Conservation (phyloP, 2,888 invertebrate genomes). For the Diarsia brunnea region DNA sequence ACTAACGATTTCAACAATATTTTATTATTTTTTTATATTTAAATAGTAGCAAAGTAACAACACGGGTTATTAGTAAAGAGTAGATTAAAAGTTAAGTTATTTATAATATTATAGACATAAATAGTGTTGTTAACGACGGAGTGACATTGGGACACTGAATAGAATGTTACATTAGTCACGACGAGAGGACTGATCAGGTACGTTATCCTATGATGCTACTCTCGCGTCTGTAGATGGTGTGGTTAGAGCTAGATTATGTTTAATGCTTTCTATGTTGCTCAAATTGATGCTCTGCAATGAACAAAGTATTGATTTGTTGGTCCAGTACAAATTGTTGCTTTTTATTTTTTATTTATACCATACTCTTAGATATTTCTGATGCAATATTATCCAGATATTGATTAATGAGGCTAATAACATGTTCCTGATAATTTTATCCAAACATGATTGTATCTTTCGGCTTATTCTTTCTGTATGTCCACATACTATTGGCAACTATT, state of each 20-base stretch:
- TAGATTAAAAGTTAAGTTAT: slow-evolving; percentile 88
- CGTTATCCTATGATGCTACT: slow-evolving; percentile 83
- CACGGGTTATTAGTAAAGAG: slow-evolving; percentile 91
- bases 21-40: slow-evolving; percentile 77
- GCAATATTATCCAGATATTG: slow-evolving; percentile 77
- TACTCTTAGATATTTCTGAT: slow-evolving; percentile 74
- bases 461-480: slow-evolving; percentile 69
- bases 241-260: slow-evolving; percentile 86
- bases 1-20: slow-evolving; percentile 78
- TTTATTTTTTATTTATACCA: slow-evolving; percentile 76
- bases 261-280: slow-evolving; percentile 90
- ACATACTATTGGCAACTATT: slow-evolving; percentile 72
- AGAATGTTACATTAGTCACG: slow-evolving; percentile 84
- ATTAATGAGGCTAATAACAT: slow-evolving; percentile 82
- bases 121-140: slow-evolving; percentile 88
- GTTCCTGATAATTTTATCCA: slow-evolving; percentile 75
- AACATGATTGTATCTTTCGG: slow-evolving; percentile 66
- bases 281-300: slow-evolving; percentile 88
- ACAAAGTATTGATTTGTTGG: slow-evolving; percentile 88
- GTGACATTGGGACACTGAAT: slow-evolving; percentile 84
- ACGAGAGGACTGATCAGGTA: slow-evolving; percentile 88
- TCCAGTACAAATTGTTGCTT: slow-evolving; percentile 89
- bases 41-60: slow-evolving; percentile 90
- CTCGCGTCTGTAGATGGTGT: slow-evolving; percentile 83
- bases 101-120: slow-evolving; percentile 84